Percentiles rank a stretch among this genome's conserved stretches.
phyloP scores from a whole-genome alignment of 2,113 vertebrate species.

The Apaloderma vittatum region DNA sequence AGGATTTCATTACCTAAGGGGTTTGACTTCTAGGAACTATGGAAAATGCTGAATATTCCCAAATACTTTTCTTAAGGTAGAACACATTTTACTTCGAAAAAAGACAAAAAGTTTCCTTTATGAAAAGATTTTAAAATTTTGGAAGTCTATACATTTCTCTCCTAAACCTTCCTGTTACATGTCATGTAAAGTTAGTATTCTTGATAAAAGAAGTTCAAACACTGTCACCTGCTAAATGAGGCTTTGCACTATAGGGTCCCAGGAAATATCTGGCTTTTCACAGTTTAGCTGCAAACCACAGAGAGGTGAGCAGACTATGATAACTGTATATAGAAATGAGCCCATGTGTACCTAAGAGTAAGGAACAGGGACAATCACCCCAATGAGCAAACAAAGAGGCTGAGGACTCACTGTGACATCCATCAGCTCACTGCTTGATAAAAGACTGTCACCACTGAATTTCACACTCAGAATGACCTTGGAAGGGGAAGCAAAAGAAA shows the following conservation, averaged over 20 bases:
- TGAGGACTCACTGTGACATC: neutral
- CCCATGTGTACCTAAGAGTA: neutral
- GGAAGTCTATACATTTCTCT: neutral
- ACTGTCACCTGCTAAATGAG: neutral
- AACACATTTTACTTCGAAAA: neutral
- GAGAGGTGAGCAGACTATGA: neutral
- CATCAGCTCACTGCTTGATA: neutral
- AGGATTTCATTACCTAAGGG: neutral
- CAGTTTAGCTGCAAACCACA: neutral
- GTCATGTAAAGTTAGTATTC: neutral
- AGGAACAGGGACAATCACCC: fast-evolving
- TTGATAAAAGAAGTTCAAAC: neutral
- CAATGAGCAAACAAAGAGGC: neutral
- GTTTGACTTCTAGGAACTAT: neutral
- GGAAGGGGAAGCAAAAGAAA: neutral
- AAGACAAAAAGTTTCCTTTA: fast-evolving
- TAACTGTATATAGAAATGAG: neutral
- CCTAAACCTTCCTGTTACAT: neutral
- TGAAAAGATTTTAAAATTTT: neutral
- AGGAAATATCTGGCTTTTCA: neutral
- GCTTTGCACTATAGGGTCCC: neutral
- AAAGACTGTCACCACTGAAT: neutral
- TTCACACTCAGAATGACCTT: neutral
- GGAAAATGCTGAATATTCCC: neutral
- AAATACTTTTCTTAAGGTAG: neutral